phyloP scores from a whole-genome alignment of 2,113 vertebrate genomes.

The Equus quagga region DNA sequence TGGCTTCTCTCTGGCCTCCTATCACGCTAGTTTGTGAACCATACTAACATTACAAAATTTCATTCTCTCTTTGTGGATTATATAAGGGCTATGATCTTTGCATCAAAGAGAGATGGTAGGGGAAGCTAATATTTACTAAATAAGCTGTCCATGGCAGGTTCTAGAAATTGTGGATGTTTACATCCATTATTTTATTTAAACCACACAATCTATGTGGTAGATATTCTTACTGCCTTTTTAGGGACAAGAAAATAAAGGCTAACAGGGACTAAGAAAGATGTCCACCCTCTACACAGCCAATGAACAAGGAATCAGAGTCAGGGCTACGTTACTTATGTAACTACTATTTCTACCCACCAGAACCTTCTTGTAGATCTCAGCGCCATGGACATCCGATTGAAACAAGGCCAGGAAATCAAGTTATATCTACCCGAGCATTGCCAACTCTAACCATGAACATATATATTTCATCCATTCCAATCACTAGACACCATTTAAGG shows the following conservation, averaged over 20 bases:
- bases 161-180: neutral
- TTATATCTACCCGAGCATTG: neutral
- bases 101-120: neutral
- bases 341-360: neutral
- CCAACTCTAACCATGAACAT: neutral
- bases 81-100: neutral
- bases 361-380: neutral
- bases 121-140: neutral
- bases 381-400: neutral
- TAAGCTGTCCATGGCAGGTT: neutral
- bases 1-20: neutral
- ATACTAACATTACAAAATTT: neutral
- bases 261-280: neutral
- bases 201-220: neutral
- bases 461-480: neutral
- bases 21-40: neutral
- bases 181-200: neutral
- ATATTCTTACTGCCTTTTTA: neutral
- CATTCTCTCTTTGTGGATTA: neutral
- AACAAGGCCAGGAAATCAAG: neutral
- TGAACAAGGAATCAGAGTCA: neutral
- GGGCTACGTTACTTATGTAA: neutral
- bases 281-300: neutral
- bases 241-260: neutral
- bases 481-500: neutral